A percentile compares a stretch with the other conserved stretches of the same genome.
Conservation (phyloP, 2,888 invertebrate species). For the Rhamnusium bicolor region DNA sequence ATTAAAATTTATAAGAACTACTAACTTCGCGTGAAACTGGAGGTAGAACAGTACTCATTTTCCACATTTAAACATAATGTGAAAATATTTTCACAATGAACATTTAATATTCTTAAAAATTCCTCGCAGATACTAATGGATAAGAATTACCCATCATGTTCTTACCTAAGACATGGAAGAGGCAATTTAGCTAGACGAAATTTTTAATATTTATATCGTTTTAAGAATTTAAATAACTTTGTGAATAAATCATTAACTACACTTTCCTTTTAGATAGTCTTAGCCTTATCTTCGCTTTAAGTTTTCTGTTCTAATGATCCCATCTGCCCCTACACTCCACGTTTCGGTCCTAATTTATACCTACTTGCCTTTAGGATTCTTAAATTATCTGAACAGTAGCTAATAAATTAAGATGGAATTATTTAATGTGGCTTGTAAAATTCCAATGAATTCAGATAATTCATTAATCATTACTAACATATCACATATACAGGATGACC, state of each 20-base stretch:
- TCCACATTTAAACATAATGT: conserved; percentile 14
- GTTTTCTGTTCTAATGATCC: neutral
- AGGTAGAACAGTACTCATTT: conserved; percentile 4
- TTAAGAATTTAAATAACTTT: conserved; percentile 10
- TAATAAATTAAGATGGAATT: too few species aligned
- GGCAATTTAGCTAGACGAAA: neutral
- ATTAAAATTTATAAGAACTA: neutral
- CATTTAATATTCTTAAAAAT: conserved; percentile 18
- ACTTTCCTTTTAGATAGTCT: conserved; percentile 2
- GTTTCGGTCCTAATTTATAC: neutral
- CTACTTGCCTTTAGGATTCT: neutral
- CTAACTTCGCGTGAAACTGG: neutral
- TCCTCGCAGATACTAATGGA: conserved; percentile 18
- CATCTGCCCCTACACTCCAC: conserved; percentile 3
- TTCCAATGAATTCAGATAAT: too few species aligned
- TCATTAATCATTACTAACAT: too few species aligned
- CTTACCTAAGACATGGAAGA: neutral
- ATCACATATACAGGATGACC: too few species aligned
- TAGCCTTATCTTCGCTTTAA: neutral
- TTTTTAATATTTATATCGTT: conserved; percentile 14
- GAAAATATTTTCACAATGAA: conserved; percentile 19
- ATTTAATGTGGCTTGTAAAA: too few species aligned
- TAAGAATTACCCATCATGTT: conserved; percentile 18
- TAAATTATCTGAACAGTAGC: neutral
- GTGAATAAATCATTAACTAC: conserved; percentile 11